These are phyloP conservation scores for Diabrotica undecimpunctata DNA, from an alignment of 1,140 invertebrate genomes.

Conservation along the genomic window DNA sequence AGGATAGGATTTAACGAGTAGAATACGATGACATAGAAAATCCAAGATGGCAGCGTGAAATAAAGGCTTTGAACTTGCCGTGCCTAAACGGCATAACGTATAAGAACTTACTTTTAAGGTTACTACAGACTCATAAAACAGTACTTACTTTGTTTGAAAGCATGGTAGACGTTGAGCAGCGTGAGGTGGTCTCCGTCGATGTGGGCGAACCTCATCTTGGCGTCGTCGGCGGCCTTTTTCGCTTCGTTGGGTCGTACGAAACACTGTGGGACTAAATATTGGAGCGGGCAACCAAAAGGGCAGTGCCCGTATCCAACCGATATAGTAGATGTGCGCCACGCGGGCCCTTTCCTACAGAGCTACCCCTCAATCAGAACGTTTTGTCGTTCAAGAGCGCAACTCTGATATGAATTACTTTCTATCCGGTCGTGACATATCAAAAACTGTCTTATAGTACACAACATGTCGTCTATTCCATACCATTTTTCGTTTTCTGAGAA, in stretches of 20 bases:
- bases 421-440: no score
- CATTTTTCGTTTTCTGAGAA: no score
- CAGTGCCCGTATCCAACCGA: slow-evolving; percentile 54
- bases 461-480: no score
- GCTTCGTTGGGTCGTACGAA: slow-evolving; percentile 98
- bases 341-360: slow-evolving; percentile 51
- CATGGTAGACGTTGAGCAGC: slow-evolving; percentile 93
- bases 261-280: slow-evolving; percentile 92
- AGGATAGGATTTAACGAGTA: no score
- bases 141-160: slow-evolving; percentile 98
- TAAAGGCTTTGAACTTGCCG: no score
- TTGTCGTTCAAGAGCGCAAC: slow-evolving; percentile 8
- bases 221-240: slow-evolving; percentile 98
- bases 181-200: slow-evolving; percentile 99
- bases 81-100: no score
- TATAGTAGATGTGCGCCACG: slow-evolving; percentile 54
- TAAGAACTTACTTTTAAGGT: no score
- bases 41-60: no score
- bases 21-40: no score
- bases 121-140: no score
- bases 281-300: slow-evolving; percentile 46
- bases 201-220: slow-evolving; percentile 98
- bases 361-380: slow-evolving; percentile 47
- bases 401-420: background rate
- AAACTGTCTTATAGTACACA: no score